phyloP scores from a whole-genome alignment of 2,888 invertebrate species.

The Phania funesta region DNA sequence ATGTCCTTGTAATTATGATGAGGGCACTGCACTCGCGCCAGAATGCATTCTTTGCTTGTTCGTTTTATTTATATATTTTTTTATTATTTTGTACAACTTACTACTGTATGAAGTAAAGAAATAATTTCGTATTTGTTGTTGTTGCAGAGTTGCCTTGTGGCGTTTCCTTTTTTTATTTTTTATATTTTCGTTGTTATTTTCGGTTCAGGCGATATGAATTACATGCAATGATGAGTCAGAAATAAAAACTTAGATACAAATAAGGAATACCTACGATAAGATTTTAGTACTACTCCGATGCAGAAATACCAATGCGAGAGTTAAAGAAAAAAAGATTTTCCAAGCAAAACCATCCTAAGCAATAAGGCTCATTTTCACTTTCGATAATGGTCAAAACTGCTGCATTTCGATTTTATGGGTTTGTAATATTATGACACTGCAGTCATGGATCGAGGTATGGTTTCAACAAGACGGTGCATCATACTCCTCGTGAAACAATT shows the following conservation, averaged over 20 bases:
- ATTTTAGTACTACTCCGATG: neutral
- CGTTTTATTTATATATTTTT: neutral
- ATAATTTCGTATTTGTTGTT: conserved; percentile 17
- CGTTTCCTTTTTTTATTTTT: conserved; percentile 24
- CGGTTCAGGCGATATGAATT: neutral
- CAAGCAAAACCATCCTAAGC: no score
- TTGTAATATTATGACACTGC: no score
- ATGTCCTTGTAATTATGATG: conserved; percentile 75
- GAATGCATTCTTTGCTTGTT: conserved; percentile 66
- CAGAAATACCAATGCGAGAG: no score
- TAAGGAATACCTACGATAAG: neutral
- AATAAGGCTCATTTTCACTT: no score
- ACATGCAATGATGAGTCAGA: conserved; percentile 52
- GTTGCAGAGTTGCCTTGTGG: conserved; percentile 53
- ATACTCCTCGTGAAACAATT: no score
- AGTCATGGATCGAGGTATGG: no score
- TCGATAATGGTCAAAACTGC: no score
- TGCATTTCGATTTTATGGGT: no score
- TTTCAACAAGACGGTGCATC: no score
- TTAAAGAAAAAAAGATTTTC: no score
- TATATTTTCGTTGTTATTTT: conserved; percentile 14
- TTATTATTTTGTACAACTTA: conserved; percentile 22
- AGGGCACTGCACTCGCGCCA: conserved; percentile 76
- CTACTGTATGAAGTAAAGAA: conserved; percentile 14
- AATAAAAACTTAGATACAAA: neutral